Percentiles rank a stretch among this genome's conserved stretches.
phyloP scores from a whole-genome alignment of 2,797 vertebrate species.

The Coregonus sp. region DNA sequence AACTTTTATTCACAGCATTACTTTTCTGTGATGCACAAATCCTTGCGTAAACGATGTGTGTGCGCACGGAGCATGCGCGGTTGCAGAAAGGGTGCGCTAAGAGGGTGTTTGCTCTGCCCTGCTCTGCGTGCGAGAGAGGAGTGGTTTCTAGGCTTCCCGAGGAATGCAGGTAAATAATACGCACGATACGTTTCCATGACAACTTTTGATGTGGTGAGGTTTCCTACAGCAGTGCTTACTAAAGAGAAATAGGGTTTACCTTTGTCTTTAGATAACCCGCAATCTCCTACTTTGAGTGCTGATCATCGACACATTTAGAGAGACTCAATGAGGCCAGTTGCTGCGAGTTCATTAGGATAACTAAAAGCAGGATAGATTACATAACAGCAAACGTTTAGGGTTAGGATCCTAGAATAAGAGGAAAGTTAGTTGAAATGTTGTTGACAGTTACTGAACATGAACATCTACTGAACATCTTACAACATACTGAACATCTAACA shows the following conservation, averaged over 20 bases:
- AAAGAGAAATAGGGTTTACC: slow-evolving; percentile 28
- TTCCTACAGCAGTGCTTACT: slow-evolving; percentile 45
- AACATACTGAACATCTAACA: too few relatives aligned
- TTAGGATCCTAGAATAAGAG: neutral
- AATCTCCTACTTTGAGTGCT: slow-evolving; percentile 37
- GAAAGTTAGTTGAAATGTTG: neutral
- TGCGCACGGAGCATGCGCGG: neutral
- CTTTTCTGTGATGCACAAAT: neutral
- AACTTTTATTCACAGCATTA: neutral
- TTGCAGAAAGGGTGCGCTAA: slow-evolving; percentile 3
- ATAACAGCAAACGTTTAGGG: neutral
- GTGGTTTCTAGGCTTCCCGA: slow-evolving; percentile 43
- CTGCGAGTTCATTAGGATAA: slow-evolving; percentile 22
- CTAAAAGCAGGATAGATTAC: slow-evolving; percentile 11
- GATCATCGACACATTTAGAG: slow-evolving; percentile 26
- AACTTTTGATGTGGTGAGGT: slow-evolving; percentile 50
- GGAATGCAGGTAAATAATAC: slow-evolving; percentile 66
- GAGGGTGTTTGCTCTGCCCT: slow-evolving; percentile 14
- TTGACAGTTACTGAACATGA: too few relatives aligned
- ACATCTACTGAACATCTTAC: too few relatives aligned
- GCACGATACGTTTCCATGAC: slow-evolving; percentile 49
- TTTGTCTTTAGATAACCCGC: slow-evolving; percentile 32
- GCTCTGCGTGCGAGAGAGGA: slow-evolving; percentile 51
- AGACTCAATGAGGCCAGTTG: slow-evolving; percentile 26
- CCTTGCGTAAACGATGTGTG: neutral